Percentiles rank a stretch among this genome's conserved stretches.
Evolutionary conservation across 2,113 vertebrate species (phyloP).

Genomic region (Neodontobutis hainanensis): DNA sequence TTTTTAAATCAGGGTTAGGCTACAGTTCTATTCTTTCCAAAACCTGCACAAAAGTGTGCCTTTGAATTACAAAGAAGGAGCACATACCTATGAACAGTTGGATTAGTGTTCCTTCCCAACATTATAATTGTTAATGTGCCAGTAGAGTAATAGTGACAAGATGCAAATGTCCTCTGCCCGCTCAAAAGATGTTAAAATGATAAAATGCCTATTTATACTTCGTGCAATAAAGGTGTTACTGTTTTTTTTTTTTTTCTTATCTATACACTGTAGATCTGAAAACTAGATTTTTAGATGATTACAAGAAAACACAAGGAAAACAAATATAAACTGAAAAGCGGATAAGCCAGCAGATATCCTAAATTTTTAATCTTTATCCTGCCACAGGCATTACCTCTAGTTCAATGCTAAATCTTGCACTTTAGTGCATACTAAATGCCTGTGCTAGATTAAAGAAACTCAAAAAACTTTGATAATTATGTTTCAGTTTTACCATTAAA

Average conservation of each 20-base stretch:
- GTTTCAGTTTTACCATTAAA: neutral
- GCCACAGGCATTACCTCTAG: neutral
- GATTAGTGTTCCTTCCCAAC: neutral
- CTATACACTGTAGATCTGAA: too few species aligned
- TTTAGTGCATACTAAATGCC: neutral
- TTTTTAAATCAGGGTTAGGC: conserved; percentile 50
- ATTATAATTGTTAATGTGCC: neutral
- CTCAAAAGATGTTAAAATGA: neutral
- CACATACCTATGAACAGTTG: neutral
- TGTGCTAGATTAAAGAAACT: neutral
- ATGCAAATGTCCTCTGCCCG: neutral
- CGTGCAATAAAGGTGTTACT: neutral
- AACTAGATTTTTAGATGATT: too few species aligned
- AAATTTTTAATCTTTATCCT: neutral
- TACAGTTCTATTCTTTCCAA: conserved; percentile 41
- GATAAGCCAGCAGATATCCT: neutral
- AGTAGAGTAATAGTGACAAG: neutral
- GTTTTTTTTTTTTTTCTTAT: neutral
- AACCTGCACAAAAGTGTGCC: conserved; percentile 32
- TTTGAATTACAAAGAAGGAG: conserved; percentile 23
- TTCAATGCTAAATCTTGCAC: neutral
- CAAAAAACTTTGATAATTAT: neutral
- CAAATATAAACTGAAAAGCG: neutral
- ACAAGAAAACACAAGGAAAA: too few species aligned
- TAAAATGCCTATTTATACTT: neutral